Base-by-base conservation (phyloP, 2,888 invertebrate genomes). In the Lypha dubia region DNA sequence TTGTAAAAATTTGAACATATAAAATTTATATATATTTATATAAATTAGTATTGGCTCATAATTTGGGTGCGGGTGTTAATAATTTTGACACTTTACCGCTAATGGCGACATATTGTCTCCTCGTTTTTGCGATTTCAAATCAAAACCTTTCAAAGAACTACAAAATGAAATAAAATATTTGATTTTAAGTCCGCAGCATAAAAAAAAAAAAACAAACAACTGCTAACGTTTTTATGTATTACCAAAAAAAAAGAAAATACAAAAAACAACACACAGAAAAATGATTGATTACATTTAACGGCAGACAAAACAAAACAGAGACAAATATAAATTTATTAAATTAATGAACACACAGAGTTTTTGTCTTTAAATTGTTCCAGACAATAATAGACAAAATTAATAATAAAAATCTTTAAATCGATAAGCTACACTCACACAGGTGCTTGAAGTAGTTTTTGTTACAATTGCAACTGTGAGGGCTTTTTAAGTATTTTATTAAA, bases 61-160 rank as follows among this genome's bases (percentile, higher is more conserved):
- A 44, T 74, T 44, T 84, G 83, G 86, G 86, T 77, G 86, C 86
- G 84, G 86, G 86, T 83, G 86, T 83, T 83, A 76, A 84, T 77
- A 84, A 80, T 84, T 84, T 74, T 80, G 79, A 84, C 82, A 84
- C 77, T 79, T 76, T 73, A 53, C 63, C 22, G 79, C 86, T 84
- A 84, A 82, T 86, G 86, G 86, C 86, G 86, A 86, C 86, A 86
- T 79, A 65, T 70, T 76, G 84, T 86, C 86, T 86, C 82, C 80
- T 35, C 11, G n/a, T 53, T 75, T 44, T 49, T 46, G 13, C 17
- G 44, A 38, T 49, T 38, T 51, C 9, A 49, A 76, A 13, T 56
- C 32, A 35, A 65, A 62, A n/a, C 20, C 13, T 24, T 44, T 13
- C 22, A 71, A 28, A 73, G 17, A 32, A 5, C 13, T 56, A 35